Evolutionary conservation across 2,113 vertebrate genomes (phyloP).

Genomic region (Coptodon bakossiorum): DNA sequence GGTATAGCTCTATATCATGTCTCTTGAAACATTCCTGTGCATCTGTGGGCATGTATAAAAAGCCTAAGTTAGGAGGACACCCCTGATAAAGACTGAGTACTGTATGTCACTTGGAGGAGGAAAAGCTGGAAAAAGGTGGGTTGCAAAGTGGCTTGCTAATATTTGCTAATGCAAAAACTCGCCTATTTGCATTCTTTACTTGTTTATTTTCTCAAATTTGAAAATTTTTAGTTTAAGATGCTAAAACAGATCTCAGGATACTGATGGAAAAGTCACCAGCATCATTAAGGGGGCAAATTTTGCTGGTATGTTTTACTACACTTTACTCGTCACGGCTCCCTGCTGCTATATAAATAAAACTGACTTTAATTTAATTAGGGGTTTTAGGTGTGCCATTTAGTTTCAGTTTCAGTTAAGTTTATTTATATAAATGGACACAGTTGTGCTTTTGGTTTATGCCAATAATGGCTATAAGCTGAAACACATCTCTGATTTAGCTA

Average conservation of each 20-base stretch:
- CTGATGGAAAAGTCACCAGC: not conserved
- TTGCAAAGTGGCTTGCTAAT: not conserved
- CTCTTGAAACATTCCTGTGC: not conserved
- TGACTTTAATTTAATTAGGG: not conserved
- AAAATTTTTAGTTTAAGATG: not conserved
- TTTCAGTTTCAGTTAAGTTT: not conserved
- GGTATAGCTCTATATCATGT: fast-evolving
- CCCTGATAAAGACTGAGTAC: not conserved
- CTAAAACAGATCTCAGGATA: not conserved
- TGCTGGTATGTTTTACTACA: not conserved
- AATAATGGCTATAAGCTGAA: not conserved
- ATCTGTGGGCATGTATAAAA: not conserved
- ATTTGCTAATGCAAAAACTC: not conserved
- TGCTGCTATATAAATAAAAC: fast-evolving
- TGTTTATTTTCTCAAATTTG: not conserved
- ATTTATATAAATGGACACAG: not conserved
- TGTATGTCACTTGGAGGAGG: not conserved
- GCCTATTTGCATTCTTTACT: not conserved
- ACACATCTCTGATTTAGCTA: not conserved
- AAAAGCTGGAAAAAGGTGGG: not conserved
- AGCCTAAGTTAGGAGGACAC: not conserved
- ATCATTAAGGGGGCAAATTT: not conserved
- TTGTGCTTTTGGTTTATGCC: not conserved
- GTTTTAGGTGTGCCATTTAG: fast-evolving
- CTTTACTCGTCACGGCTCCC: fast-evolving